A percentile compares a stretch with the other conserved stretches of the same genome.
phyloP scores from a whole-genome alignment of 1,140 invertebrate genomes.

The Neuroterus valhalla region DNA sequence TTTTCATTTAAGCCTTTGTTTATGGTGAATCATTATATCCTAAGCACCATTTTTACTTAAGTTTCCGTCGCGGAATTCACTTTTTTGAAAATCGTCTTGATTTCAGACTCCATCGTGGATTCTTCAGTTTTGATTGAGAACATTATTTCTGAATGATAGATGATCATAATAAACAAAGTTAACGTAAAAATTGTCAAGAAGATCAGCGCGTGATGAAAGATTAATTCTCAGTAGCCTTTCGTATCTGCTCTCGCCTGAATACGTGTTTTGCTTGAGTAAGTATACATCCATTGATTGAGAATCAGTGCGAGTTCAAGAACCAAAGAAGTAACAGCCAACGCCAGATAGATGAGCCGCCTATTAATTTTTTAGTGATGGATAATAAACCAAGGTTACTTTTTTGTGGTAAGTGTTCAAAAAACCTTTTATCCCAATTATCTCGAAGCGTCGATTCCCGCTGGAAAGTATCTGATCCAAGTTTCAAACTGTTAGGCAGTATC shows the following conservation, averaged over 20 bases:
- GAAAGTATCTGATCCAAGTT: too few species aligned
- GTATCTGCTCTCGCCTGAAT: neutral
- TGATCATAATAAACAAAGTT: neutral
- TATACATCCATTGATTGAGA: conserved; percentile 11
- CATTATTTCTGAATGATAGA: neutral
- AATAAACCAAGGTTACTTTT: conserved; percentile 7
- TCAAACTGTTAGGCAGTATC: too few species aligned
- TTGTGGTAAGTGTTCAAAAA: conserved; percentile 10
- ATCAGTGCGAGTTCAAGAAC: conserved; percentile 9
- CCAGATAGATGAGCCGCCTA: neutral
- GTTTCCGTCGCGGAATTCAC: neutral
- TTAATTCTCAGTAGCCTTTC: neutral
- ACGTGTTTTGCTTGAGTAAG: neutral
- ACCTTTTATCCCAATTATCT: neutral
- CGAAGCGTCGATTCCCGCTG: neutral
- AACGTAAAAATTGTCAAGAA: conserved; percentile 1
- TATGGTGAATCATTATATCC: too few species aligned
- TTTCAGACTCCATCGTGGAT: too few species aligned
- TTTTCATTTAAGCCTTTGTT: too few species aligned
- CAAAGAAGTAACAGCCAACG: conserved; percentile 15
- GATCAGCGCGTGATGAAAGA: neutral
- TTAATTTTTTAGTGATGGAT: conserved; percentile 15
- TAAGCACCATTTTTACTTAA: neutral
- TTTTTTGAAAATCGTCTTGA: neutral
- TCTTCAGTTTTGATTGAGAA: too few species aligned